A percentile compares a stretch with the other conserved stretches of the same genome.
These are phyloP conservation scores for Thomomys bottae DNA, from an alignment of 2,113 vertebrate species.

Conservation along the genomic window DNA sequence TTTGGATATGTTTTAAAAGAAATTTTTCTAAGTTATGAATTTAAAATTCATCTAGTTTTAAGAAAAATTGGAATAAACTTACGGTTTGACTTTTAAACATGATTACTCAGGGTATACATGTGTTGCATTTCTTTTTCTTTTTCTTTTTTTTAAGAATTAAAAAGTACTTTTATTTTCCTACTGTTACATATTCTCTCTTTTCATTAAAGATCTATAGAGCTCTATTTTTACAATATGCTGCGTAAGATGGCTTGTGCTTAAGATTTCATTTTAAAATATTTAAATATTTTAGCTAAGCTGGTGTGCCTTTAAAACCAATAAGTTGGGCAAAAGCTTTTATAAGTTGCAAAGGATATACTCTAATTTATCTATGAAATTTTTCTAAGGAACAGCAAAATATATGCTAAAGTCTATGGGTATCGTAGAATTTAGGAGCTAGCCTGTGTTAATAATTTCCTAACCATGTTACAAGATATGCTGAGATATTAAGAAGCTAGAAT, in stretches of 20 bases:
- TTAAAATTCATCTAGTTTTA: not conserved
- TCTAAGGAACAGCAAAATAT: not conserved
- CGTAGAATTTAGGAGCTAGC: not conserved
- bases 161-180: too few relatives aligned
- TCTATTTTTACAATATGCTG: not conserved
- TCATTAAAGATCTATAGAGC: not conserved
- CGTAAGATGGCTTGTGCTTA: not conserved
- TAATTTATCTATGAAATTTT: not conserved
- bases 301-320: not conserved
- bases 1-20: not conserved
- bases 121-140: too few relatives aligned
- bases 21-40: not conserved
- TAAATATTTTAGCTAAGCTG: not conserved
- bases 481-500: not conserved
- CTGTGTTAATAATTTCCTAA: not conserved
- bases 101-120: not conserved
- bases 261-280: not conserved
- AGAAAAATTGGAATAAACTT: not conserved
- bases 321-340: not conserved
- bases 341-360: not conserved
- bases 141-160: too few relatives aligned
- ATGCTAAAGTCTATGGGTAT: not conserved
- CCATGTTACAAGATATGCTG: not conserved
- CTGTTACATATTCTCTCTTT: not conserved
- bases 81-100: not conserved